Conservation (phyloP, 2,888 invertebrate species). For the Philereme transversata region DNA sequence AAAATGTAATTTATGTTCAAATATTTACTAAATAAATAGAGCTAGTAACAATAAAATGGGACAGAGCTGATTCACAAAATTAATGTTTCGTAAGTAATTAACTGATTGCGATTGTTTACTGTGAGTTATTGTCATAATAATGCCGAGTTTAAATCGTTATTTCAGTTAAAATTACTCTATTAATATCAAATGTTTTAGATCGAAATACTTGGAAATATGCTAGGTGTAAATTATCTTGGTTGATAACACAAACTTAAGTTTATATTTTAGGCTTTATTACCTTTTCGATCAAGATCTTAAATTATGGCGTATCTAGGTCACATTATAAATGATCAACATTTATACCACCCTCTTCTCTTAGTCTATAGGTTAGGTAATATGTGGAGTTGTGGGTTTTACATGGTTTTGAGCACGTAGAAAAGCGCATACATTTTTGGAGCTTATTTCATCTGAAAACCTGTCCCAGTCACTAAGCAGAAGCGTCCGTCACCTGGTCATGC, state of each 20-base stretch:
- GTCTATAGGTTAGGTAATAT: too few relatives aligned
- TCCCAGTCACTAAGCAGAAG: too few relatives aligned
- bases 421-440: too few relatives aligned
- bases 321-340: too few relatives aligned
- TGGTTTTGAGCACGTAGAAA: too few relatives aligned
- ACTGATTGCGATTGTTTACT: slow-evolving; percentile 48
- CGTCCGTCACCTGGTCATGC: too few relatives aligned
- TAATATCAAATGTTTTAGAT: slow-evolving; percentile 12
- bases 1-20: slow-evolving; percentile 21
- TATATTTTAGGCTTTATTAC: not conserved
- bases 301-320: too few relatives aligned
- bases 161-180: slow-evolving; percentile 36
- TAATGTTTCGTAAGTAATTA: slow-evolving; percentile 49
- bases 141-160: slow-evolving; percentile 24
- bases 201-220: slow-evolving; percentile 3
- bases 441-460: too few relatives aligned
- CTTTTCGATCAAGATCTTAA: not conserved
- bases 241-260: not conserved
- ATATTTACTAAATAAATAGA: slow-evolving; percentile 29
- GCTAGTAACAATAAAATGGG: slow-evolving; percentile 27
- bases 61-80: slow-evolving; percentile 40
- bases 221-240: not conserved
- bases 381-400: too few relatives aligned
- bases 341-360: too few relatives aligned
- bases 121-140: slow-evolving; percentile 48